Conservation (phyloP, 2,113 vertebrate genomes). For the Theropithecus gelada region DNA sequence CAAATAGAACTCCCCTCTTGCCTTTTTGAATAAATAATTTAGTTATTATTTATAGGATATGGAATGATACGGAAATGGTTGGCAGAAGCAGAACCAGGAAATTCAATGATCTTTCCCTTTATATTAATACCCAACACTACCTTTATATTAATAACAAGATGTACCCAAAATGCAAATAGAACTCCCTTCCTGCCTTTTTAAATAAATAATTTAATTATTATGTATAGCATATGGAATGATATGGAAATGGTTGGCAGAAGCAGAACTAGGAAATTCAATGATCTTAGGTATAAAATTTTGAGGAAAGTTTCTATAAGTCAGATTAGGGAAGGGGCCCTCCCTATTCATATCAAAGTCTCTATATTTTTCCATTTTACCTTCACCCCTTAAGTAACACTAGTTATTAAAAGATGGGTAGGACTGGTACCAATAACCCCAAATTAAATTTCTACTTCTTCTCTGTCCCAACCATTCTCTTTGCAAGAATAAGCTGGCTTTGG, state of each 20-base stretch:
- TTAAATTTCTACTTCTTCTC: constrained; percentile 12
- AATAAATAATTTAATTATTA: constrained; percentile 38
- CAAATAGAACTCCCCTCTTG: not conserved
- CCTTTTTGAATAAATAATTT: constrained; percentile 2
- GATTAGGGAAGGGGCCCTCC: not conserved
- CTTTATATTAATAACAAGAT: not conserved
- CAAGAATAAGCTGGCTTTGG: not conserved
- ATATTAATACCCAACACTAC: not conserved
- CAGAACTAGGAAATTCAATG: not conserved
- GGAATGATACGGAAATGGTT: not conserved
- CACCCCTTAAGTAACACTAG: not conserved
- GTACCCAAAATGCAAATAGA: not conserved
- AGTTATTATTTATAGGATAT: constrained; percentile 9
- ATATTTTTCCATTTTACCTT: not conserved
- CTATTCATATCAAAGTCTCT: not conserved
- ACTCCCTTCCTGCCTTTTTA: not conserved
- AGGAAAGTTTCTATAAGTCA: not conserved
- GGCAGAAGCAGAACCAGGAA: not conserved
- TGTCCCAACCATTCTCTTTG: not conserved
- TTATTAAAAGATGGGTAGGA: constrained; percentile 24
- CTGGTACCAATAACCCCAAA: not conserved
- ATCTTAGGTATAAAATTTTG: constrained; percentile 8
- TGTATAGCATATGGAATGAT: not conserved
- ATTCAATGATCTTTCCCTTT: not conserved
- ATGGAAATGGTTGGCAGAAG: not conserved